These are phyloP conservation scores for Colletes latitarsis DNA, from an alignment of 1,140 invertebrate species.

Conservation along the genomic window DNA sequence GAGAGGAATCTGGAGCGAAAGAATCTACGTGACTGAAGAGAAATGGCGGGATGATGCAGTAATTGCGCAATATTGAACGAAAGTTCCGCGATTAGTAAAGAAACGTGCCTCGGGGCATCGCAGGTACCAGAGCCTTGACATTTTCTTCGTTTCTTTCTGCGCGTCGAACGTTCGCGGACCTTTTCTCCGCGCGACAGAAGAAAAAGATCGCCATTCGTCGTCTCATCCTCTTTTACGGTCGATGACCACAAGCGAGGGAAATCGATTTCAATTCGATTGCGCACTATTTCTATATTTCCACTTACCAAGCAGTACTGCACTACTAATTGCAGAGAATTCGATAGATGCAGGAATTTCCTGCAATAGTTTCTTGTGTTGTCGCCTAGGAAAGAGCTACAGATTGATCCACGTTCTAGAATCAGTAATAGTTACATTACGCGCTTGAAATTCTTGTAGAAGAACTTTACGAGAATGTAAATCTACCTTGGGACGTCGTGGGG, in stretches of 20 bases:
- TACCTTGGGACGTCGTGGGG: too few relatives aligned
- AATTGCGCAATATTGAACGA: slow-evolving; percentile 16
- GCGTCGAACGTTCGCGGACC: neutral
- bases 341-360: too few relatives aligned
- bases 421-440: too few relatives aligned
- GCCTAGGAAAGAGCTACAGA: too few relatives aligned
- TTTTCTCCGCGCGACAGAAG: neutral
- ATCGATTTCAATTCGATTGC: neutral
- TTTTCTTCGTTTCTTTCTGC: slow-evolving; percentile 35
- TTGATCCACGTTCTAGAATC: too few relatives aligned
- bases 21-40: neutral
- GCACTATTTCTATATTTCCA: too few relatives aligned
- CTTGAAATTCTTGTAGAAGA: too few relatives aligned
- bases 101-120: neutral
- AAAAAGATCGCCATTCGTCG: neutral
- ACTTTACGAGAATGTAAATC: too few relatives aligned
- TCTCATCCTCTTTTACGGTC: neutral
- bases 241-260: neutral
- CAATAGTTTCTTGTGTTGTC: too few relatives aligned
- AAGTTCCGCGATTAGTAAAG: slow-evolving; percentile 21
- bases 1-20: too few relatives aligned
- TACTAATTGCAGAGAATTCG: too few relatives aligned
- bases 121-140: slow-evolving; percentile 28
- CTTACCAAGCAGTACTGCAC: too few relatives aligned
- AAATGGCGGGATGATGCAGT: neutral